Evolutionary conservation across 2,888 invertebrate species (phyloP), one percentile per base, ranked within the genome.

Genomic region (Drosophila infuscata): DNA sequence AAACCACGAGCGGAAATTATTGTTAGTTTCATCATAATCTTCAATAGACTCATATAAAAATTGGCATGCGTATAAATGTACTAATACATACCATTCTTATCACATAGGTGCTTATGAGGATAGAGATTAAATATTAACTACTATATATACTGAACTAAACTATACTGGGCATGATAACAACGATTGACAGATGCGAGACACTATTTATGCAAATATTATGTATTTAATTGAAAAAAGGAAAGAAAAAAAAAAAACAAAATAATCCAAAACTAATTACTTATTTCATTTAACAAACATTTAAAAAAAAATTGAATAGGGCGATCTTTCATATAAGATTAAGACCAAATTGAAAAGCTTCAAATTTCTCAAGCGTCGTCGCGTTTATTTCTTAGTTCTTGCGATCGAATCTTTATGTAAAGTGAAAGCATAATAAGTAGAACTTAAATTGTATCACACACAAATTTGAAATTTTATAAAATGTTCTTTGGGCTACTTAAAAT

Each of bases 11-110:
- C 30, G 43, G 25, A 60, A 38, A 46, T 68, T 64, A 74, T 69
- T 71, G 71, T 63, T 65, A 71, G 63, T 70, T 60, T 53, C 78
- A 87, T 64, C 75, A 87, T 70, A 71, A 73, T 86, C 70, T 65
- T 74, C 71, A n/a, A 56, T 58, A 75, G 69, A 66, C 58, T 59
- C 54, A 17, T 32, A 62, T 30, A 25, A 29, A 59, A 53, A 25
- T 53, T 32, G 36, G 32, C 33, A 33, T 56, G 46, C 36, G 35
- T 54, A 67, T 38, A 64, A 12, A 38, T 54, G 29, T 43, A 68
- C 46, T 62, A 60, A 32, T 53, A 56, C 46, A 60, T 59, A 61
- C 52, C 43, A 69, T 43, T 70, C 54, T 58, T 48, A 71, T 25
- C 53, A 51, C 25, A 49, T 74, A 74, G 79, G 70, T 76, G 79